Evolutionary conservation across 2,113 vertebrate genomes (phyloP).

Genomic region (Grallaria varia): DNA sequence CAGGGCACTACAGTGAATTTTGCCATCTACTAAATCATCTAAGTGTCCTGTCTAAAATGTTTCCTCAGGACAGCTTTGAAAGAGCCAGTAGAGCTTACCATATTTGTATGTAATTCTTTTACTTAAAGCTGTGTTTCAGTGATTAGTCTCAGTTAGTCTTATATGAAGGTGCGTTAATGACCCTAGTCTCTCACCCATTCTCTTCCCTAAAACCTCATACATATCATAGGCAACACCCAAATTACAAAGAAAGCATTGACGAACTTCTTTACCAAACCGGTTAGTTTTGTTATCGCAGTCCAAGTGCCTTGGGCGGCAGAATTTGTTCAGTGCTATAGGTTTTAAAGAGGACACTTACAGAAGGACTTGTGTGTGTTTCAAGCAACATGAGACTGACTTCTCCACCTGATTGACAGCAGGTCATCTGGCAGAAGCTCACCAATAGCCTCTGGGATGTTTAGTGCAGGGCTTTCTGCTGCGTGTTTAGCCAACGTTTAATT

Average conservation of each 20-base stretch:
- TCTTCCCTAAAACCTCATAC: not conserved
- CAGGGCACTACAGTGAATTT: not conserved
- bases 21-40: not conserved
- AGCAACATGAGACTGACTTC: not conserved
- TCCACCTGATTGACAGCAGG: not conserved
- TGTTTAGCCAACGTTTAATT: not conserved
- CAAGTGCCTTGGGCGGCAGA: not conserved
- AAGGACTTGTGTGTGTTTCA: fast-evolving
- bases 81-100: not conserved
- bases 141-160: not conserved
- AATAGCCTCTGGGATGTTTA: not conserved
- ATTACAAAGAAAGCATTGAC: not conserved
- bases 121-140: not conserved
- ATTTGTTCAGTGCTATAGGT: not conserved
- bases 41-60: not conserved
- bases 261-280: not conserved
- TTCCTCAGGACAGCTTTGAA: not conserved
- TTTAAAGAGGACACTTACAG: not conserved
- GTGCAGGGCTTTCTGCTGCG: not conserved
- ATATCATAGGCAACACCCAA: not conserved
- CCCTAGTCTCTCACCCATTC: not conserved
- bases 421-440: not conserved
- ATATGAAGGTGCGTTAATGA: not conserved
- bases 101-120: not conserved
- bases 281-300: not conserved